A percentile compares a stretch with the other conserved stretches of the same genome.
Evolutionary conservation across 2,113 vertebrate species (phyloP).

Genomic region (Natator depressus): DNA sequence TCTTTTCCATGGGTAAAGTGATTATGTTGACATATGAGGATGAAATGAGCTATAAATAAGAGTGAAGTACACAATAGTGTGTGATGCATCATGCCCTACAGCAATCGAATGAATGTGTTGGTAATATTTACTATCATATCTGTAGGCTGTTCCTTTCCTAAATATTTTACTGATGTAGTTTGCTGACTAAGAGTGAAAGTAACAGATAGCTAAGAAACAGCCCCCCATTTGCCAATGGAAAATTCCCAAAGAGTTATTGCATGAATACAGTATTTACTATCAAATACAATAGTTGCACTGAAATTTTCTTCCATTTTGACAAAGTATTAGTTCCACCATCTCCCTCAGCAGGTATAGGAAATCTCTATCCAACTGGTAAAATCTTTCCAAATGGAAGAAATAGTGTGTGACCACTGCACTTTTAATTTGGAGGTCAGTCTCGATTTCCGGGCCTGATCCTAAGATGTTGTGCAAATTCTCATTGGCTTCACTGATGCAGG

Average conservation of each 20-base stretch:
- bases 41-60: background rate
- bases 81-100: background rate
- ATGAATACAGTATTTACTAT: background rate
- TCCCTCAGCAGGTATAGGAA: background rate
- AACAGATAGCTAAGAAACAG: conserved; percentile 21
- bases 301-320: background rate
- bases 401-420: background rate
- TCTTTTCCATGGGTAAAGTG: background rate
- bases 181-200: conserved; percentile 27
- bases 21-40: background rate
- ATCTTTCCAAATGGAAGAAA: background rate
- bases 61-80: background rate
- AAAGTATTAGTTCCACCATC: background rate
- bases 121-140: background rate
- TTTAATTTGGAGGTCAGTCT: background rate
- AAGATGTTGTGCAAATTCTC: background rate
- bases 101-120: background rate
- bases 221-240: background rate
- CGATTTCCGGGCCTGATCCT: background rate
- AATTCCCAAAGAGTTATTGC: background rate
- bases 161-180: conserved; percentile 25
- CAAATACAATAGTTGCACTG: background rate
- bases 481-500: background rate
- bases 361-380: background rate
- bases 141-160: background rate